Conservation (phyloP, 2,888 invertebrate genomes). For the Ganaspis brasiliensis region DNA sequence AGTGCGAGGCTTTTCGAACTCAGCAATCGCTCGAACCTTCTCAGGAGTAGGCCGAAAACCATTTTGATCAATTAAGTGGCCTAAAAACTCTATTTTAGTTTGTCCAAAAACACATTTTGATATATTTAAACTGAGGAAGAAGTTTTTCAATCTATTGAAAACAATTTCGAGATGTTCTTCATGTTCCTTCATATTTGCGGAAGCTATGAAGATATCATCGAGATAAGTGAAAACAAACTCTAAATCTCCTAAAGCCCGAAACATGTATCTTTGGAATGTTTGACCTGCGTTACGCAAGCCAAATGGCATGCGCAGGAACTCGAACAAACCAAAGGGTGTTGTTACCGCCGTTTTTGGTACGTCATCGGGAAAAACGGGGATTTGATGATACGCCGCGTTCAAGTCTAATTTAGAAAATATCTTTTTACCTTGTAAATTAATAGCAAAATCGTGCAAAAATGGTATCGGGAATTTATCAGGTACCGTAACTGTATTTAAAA, state of each 20-base stretch:
- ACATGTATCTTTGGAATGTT: constrained; percentile 50
- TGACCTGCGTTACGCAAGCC: constrained; percentile 67
- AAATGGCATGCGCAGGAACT: no score
- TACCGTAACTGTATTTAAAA: no score
- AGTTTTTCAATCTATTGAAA: no score
- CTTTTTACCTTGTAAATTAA: no score
- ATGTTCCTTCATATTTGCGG: no score
- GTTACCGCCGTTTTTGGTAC: constrained; percentile 33
- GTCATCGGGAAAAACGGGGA: no score
- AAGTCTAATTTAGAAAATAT: no score
- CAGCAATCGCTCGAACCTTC: constrained; percentile 69
- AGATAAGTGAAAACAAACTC: constrained; percentile 57
- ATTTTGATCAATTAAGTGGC: constrained; percentile 61
- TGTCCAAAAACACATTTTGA: constrained; percentile 71
- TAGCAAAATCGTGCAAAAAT: no score
- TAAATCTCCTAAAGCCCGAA: constrained; percentile 57
- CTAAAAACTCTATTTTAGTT: constrained; percentile 66
- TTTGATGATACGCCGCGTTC: no score
- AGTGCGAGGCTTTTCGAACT: constrained; percentile 66
- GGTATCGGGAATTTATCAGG: no score
- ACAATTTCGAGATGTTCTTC: no score
- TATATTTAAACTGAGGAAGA: constrained; percentile 59
- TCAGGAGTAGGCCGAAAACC: constrained; percentile 71
- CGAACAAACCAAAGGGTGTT: constrained; percentile 45
- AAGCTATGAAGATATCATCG: no score